Conservation (phyloP, 2,888 invertebrate species). For the Melolontha melolontha region DNA sequence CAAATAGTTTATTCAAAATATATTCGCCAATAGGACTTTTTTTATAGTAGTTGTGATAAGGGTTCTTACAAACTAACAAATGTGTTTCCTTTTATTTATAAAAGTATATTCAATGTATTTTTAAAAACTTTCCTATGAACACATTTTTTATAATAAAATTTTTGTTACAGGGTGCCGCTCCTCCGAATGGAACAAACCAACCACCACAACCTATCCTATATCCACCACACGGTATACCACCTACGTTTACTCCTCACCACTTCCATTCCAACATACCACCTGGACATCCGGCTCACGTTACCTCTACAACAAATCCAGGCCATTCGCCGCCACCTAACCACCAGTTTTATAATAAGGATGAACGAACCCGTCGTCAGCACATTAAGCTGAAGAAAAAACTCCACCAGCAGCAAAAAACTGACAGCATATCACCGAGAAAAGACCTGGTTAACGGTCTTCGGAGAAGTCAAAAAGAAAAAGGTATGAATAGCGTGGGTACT, state of each 20-base stretch:
- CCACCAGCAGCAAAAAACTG: conserved; percentile 66
- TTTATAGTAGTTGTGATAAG: too few species aligned
- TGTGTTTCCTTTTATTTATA: too few species aligned
- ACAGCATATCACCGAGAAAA: conserved; percentile 72
- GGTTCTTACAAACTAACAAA: too few species aligned
- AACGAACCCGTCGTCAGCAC: conserved; percentile 82
- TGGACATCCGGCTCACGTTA: conserved; percentile 67
- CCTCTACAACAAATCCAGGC: conserved; percentile 71
- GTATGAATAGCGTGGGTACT: conserved; percentile 75
- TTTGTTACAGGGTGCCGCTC: conserved; percentile 74
- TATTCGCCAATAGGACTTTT: too few species aligned
- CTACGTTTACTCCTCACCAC: conserved; percentile 63
- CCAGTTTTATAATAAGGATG: conserved; percentile 77
- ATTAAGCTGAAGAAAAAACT: conserved; percentile 82
- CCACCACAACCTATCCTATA: conserved; percentile 79
- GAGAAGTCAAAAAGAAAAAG: conserved; percentile 64
- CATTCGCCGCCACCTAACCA: conserved; percentile 73
- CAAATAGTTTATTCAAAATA: too few species aligned
- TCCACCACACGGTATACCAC: conserved; percentile 70
- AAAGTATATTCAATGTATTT: too few species aligned
- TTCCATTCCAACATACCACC: conserved; percentile 70
- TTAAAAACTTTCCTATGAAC: too few species aligned
- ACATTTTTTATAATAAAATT: background rate
- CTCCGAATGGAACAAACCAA: conserved; percentile 77
- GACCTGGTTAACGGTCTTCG: conserved; percentile 71